Conservation (phyloP, 2,797 vertebrate species). For the Hirundo rustica region DNA sequence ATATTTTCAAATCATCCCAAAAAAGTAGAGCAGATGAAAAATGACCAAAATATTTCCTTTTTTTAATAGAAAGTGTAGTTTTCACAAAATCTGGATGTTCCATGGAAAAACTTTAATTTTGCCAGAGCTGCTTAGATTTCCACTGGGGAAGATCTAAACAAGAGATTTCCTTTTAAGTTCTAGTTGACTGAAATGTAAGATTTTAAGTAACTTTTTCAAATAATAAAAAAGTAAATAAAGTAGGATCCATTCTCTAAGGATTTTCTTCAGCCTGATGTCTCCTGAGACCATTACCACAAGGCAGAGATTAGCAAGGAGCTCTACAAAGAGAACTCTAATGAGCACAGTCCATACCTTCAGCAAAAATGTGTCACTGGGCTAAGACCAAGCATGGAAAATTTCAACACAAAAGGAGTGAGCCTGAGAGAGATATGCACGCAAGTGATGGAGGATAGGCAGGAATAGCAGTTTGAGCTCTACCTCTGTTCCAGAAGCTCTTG, state of each 20-base stretch:
- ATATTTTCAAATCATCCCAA: not conserved
- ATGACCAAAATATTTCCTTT: not conserved
- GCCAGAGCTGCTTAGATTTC: constrained; percentile 42
- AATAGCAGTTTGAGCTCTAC: constrained; percentile 34
- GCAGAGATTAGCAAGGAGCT: not conserved
- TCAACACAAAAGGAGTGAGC: not conserved
- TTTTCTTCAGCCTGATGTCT: not conserved
- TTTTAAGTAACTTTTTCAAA: constrained; percentile 41
- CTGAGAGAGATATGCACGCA: not conserved
- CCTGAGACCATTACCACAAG: not conserved
- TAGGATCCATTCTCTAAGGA: not conserved
- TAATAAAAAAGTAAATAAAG: constrained; percentile 54
- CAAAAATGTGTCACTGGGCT: not conserved
- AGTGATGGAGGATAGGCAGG: constrained; percentile 38
- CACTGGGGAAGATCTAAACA: constrained; percentile 31
- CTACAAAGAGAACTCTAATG: not conserved
- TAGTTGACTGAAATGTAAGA: constrained; percentile 41
- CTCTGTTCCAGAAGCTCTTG: constrained; percentile 35
- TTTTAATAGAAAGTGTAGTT: constrained; percentile 13
- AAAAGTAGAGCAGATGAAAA: constrained; percentile 23
- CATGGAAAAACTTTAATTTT: constrained; percentile 53
- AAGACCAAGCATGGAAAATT: not conserved
- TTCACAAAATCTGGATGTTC: constrained; percentile 48
- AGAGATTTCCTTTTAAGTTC: constrained; percentile 61
- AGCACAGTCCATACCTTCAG: not conserved